Percentiles rank a stretch among this genome's conserved stretches.
Evolutionary conservation across 2,888 invertebrate genomes (phyloP).

Genomic region (Zaprionus obscuricornis): DNA sequence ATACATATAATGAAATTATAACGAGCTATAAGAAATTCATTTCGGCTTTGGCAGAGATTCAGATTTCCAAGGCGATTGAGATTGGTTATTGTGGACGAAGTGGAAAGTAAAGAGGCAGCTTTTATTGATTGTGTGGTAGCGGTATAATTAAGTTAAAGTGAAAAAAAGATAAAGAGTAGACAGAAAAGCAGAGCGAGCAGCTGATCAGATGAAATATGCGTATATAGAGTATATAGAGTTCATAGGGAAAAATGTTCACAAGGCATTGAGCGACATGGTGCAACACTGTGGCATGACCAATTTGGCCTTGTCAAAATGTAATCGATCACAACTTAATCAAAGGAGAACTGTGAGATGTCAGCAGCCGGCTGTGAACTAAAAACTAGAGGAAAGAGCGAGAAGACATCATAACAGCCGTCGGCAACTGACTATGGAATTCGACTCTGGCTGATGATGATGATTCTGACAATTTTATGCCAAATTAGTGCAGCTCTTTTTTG

Average conservation of each 20-base stretch:
- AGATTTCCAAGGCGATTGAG: not conserved
- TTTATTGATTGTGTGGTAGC: constrained; percentile 54
- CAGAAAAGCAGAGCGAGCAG: constrained; percentile 1
- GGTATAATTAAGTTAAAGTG: constrained; percentile 63
- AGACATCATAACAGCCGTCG: constrained; percentile 26
- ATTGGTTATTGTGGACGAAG: too few relatives aligned
- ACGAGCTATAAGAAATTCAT: constrained; percentile 76
- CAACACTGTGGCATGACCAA: constrained; percentile 71
- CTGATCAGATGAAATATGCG: too few relatives aligned
- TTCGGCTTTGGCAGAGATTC: constrained; percentile 35
- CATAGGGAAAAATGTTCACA: constrained; percentile 46
- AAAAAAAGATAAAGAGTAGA: constrained; percentile 26
- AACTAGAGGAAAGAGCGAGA: not conserved
- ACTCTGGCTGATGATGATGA: constrained; percentile 41
- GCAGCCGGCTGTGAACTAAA: constrained; percentile 27
- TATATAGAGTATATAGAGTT: too few relatives aligned
- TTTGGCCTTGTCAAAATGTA: constrained; percentile 80
- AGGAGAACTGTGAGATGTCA: constrained; percentile 46
- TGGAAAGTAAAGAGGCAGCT: constrained; percentile 5
- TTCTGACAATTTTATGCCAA: constrained; percentile 75
- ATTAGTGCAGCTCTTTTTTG: constrained; percentile 76
- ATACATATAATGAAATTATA: constrained; percentile 75
- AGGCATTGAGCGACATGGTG: too few relatives aligned
- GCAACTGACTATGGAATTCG: constrained; percentile 19
- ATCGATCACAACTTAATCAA: constrained; percentile 82